These are phyloP conservation scores for Aphelenchoides bicaudatus DNA, from an alignment of 2,888 invertebrate genomes.

Conservation along the genomic window DNA sequence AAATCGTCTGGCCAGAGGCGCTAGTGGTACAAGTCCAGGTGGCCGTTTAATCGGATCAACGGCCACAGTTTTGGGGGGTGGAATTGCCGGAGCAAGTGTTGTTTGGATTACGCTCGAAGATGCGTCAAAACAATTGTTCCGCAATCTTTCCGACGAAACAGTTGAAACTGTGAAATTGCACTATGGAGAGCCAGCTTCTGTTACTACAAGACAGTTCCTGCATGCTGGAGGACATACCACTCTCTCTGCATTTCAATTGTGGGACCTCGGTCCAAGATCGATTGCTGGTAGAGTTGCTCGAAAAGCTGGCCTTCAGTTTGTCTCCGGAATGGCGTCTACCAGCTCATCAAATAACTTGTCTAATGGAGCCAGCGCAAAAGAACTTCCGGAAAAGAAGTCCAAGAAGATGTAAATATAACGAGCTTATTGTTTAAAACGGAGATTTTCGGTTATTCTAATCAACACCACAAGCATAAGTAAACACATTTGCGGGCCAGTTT, in stretches of 20 bases:
- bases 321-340: constrained; percentile 2
- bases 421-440: constrained; percentile 1
- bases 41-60: constrained; percentile 38
- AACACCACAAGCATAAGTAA: background rate
- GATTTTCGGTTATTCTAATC: background rate
- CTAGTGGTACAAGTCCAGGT: constrained; percentile 55
- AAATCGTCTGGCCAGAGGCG: constrained; percentile 63
- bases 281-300: constrained; percentile 70
- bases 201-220: constrained; percentile 70
- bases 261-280: constrained; percentile 68
- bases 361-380: no score
- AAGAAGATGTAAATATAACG: background rate
- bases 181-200: constrained; percentile 68
- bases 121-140: constrained; percentile 70
- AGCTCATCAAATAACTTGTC: no score
- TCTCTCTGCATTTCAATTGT: constrained; percentile 69
- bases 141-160: constrained; percentile 70
- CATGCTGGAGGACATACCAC: constrained; percentile 72
- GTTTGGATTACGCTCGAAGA: constrained; percentile 72
- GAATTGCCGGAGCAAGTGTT: constrained; percentile 66
- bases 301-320: constrained; percentile 59
- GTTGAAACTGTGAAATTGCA: constrained; percentile 73
- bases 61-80: constrained; percentile 48
- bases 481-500: background rate
- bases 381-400: background rate